Base-by-base conservation (phyloP, 1,140 invertebrate species). In the Papilio aristodemus region DNA sequence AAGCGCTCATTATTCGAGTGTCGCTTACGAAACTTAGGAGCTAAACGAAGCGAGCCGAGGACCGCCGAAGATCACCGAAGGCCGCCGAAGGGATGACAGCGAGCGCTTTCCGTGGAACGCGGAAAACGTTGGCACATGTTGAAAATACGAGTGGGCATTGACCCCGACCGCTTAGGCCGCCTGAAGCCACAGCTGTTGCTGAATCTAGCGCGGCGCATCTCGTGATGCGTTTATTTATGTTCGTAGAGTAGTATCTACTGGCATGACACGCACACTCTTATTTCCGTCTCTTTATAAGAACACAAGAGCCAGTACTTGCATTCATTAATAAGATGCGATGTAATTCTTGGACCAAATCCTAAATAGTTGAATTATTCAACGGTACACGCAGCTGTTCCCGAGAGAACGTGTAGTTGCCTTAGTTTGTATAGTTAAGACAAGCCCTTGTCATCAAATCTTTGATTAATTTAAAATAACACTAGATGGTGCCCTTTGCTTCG, bases 41-140 rank as follows among this genome's bases (percentile, higher is more conserved):
- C 27, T 25, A 64, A 60, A 69, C 66, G 69, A 69, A 69, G 70
- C 59, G 69, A 36, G 17, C 70, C 79, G 76, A 77, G 76, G 69
- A 75, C 72, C 74, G 41, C 74, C 86, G 88, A 89, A 80, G 78
- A 76, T 64, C 19, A 14, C 78, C 87, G 87, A 88, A 80, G 77
- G 73, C 71, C 71, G 68, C 83, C 85, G 87, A 89, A 84, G 83
- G 84, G 87, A 86, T 86, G 88, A 89, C 88, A 86, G 80, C 82
- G 78, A 81, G 83, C 78, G 85, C 79, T 88, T 89, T 89, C 83
- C 89, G 71, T 81, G 86, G 87, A 91, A 90, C 86, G 88, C 88
- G 88, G 88, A 91, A 91, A 91, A 88, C 85, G 85, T 85, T 81
- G 81, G 88, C 85, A 89, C 82, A 91, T 91, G 87, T 91, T 89